Conservation (phyloP, 2,113 vertebrate species). For the Oxygymnocypris stewartii region DNA sequence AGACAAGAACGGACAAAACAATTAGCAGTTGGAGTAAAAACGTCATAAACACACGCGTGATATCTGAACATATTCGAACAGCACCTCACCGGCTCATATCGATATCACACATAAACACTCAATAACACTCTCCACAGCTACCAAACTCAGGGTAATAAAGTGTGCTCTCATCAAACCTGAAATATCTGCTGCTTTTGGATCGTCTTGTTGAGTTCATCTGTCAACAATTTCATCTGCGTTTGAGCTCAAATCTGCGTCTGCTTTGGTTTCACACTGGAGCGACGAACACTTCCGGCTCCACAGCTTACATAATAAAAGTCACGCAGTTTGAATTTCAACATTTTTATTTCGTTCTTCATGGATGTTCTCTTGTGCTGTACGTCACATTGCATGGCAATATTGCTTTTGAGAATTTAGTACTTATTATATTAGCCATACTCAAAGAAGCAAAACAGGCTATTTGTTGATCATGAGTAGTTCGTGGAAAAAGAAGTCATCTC, state of each 20-base stretch:
- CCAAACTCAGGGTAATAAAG: not conserved
- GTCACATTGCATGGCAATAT: conserved; percentile 53
- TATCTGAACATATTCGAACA: not conserved
- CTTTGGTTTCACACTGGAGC: conserved; percentile 12
- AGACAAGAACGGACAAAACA: no score
- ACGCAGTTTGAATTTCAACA: not conserved
- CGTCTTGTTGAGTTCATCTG: not conserved
- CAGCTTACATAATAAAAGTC: conserved; percentile 47
- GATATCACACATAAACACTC: not conserved
- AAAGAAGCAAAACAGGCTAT: not conserved
- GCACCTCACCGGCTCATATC: conserved; percentile 19
- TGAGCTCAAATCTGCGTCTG: not conserved
- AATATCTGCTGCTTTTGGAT: not conserved
- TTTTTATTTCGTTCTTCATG: not conserved
- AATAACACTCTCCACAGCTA: not conserved
- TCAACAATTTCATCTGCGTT: not conserved
- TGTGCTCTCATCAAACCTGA: conserved; percentile 2
- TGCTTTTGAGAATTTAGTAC: conserved; percentile 17
- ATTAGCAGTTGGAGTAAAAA: not conserved
- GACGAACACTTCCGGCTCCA: conserved; percentile 11
- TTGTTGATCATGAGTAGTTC: not conserved
- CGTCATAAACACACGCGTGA: not conserved
- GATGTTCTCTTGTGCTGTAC: conserved; percentile 14
- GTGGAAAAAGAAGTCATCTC: not conserved
- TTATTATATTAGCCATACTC: not conserved